Evolutionary conservation across 1,140 invertebrate species (phyloP).

Genomic region (Brachionus rubens): DNA sequence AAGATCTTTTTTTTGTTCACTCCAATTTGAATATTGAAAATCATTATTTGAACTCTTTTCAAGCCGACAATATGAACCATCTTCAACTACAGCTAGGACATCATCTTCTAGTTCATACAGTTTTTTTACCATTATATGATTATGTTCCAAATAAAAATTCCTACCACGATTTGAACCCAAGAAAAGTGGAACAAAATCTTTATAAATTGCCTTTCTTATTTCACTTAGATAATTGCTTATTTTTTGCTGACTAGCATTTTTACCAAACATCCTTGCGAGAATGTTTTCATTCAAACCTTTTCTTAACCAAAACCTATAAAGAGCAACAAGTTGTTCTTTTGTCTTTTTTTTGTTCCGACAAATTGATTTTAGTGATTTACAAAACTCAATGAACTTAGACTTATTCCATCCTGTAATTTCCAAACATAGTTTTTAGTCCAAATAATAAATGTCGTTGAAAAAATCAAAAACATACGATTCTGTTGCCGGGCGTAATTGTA

Average conservation of each 20-base stretch:
- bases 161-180: background rate
- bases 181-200: background rate
- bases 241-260: background rate
- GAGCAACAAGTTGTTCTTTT: background rate
- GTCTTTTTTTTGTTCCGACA: background rate
- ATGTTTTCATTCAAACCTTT: background rate
- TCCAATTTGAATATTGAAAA: background rate
- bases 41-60: slow-evolving; percentile 20
- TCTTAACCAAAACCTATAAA: background rate
- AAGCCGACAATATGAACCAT: background rate
- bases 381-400: too few relatives aligned
- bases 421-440: too few relatives aligned
- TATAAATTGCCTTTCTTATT: background rate
- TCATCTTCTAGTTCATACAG: background rate
- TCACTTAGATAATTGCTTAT: background rate
- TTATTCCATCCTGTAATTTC: too few relatives aligned
- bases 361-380: background rate
- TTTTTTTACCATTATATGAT: background rate
- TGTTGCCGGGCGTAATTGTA: too few relatives aligned
- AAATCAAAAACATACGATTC: too few relatives aligned
- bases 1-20: background rate
- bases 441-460: too few relatives aligned
- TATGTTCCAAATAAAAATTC: background rate
- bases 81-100: background rate
- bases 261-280: background rate